Evolutionary conservation across 2,113 vertebrate species (phyloP).

Genomic region (Carassius auratus): DNA sequence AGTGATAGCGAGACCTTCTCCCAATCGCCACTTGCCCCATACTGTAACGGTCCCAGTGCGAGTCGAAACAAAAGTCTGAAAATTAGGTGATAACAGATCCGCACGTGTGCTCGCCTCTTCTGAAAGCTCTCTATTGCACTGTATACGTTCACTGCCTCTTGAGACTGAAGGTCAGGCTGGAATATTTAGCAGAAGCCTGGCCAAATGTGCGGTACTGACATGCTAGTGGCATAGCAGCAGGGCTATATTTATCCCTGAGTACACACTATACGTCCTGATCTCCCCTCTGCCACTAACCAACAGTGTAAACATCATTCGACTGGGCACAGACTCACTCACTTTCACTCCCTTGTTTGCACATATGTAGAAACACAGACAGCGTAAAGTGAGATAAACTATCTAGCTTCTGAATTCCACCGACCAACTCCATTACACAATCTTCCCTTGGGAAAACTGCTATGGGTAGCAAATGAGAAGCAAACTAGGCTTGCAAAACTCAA

Average conservation of each 20-base stretch:
- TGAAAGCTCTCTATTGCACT: conserved; percentile 65
- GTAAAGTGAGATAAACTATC: conserved; percentile 12
- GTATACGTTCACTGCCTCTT: conserved; percentile 75
- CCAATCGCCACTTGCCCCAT: conserved; percentile 16
- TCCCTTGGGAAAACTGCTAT: background rate
- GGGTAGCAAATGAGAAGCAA: background rate
- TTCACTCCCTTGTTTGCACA: conserved; percentile 54
- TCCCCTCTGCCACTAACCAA: conserved; percentile 73
- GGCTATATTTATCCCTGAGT: conserved; percentile 94
- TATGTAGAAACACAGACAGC: background rate
- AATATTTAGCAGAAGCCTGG: conserved; percentile 91
- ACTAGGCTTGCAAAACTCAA: background rate
- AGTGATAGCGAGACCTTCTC: conserved; percentile 45
- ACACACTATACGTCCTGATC: conserved; percentile 89
- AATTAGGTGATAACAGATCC: conserved; percentile 42
- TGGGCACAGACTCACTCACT: conserved; percentile 73
- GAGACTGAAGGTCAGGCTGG: conserved; percentile 82
- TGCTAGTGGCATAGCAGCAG: conserved; percentile 77
- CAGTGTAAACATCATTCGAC: conserved; percentile 62
- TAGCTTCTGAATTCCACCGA: conserved; percentile 2
- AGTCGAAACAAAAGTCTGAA: background rate
- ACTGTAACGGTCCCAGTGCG: background rate
- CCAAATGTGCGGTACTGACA: conserved; percentile 83
- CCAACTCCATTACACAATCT: conserved; percentile 19
- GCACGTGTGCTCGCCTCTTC: conserved; percentile 49